A percentile compares a stretch with the other conserved stretches of the same genome.
Evolutionary conservation across 2,888 invertebrate species (phyloP).

Genomic region (Syritta pipiens): DNA sequence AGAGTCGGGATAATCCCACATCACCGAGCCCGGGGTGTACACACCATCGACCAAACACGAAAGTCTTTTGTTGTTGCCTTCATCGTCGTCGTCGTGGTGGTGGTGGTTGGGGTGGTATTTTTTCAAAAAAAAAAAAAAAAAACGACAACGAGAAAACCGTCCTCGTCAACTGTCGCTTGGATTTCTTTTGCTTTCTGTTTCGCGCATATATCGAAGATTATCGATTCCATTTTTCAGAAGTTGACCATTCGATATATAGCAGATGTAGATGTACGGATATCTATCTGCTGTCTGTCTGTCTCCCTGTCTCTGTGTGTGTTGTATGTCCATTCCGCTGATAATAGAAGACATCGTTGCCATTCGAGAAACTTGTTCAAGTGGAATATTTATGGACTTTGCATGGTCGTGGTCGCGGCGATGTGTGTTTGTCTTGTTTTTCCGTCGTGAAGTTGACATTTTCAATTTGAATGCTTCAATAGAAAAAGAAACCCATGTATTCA

Average conservation of each 20-base stretch:
- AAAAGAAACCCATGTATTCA: constrained; percentile 18
- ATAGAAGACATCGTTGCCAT: constrained; percentile 43
- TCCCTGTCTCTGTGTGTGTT: background rate
- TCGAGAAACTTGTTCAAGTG: constrained; percentile 51
- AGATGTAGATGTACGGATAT: constrained; percentile 57
- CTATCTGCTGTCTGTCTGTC: background rate
- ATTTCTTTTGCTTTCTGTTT: constrained; percentile 34
- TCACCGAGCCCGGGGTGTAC: constrained; percentile 50
- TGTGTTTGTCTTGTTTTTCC: constrained; percentile 40
- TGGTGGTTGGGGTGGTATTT: constrained; percentile 6
- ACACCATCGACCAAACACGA: constrained; percentile 45
- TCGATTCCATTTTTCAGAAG: constrained; percentile 70
- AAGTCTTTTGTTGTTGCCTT: constrained; percentile 58
- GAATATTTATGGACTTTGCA: constrained; percentile 61
- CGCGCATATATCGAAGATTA: constrained; percentile 71
- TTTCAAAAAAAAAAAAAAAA: constrained; percentile 17
- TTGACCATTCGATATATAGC: constrained; percentile 66
- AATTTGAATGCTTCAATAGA: constrained; percentile 49
- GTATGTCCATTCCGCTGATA: constrained; percentile 22
- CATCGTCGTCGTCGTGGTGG: constrained; percentile 5
- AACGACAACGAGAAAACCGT: constrained; percentile 38
- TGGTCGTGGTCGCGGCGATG: constrained; percentile 48
- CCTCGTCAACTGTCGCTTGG: constrained; percentile 60
- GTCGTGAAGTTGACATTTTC: constrained; percentile 62
- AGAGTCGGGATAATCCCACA: constrained; percentile 61